These are phyloP conservation scores for Protobothrops flavoviridis DNA, from an alignment of 2,113 vertebrate species.

Conservation along the genomic window DNA sequence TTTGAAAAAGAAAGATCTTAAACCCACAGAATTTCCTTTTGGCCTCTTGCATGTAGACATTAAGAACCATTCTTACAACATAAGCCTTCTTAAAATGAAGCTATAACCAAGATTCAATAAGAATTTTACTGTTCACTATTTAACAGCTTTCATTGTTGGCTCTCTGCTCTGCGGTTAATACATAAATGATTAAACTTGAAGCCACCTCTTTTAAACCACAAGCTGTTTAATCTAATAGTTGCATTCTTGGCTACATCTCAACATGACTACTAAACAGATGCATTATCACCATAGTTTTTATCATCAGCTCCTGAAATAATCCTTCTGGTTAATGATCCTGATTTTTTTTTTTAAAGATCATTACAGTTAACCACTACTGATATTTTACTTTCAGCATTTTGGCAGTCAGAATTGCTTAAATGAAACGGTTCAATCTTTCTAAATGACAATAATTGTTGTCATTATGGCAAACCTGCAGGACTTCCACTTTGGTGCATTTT, in stretches of 20 bases:
- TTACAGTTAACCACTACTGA: conserved; percentile 63
- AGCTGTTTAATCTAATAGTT: conserved; percentile 53
- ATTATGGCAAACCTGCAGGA: conserved; percentile 59
- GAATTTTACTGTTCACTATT: not conserved
- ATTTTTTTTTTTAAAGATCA: conserved; percentile 61
- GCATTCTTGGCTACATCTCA: conserved; percentile 29
- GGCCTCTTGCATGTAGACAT: not conserved
- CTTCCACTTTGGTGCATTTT: conserved; percentile 51
- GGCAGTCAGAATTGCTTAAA: conserved; percentile 63
- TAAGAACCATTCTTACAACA: not conserved
- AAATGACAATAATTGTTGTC: conserved; percentile 62
- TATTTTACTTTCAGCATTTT: conserved; percentile 63
- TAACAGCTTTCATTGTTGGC: not conserved
- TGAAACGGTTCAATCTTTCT: conserved; percentile 64
- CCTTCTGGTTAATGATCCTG: conserved; percentile 66
- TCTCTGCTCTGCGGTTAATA: conserved; percentile 19
- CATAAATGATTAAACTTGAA: conserved; percentile 44
- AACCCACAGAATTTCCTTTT: not conserved
- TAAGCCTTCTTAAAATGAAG: not conserved
- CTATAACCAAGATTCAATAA: not conserved
- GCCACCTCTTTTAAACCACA: conserved; percentile 53
- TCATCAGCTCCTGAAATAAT: conserved; percentile 57
- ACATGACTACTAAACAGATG: conserved; percentile 46
- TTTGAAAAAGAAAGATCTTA: not conserved
- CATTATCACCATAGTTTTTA: conserved; percentile 48